These are phyloP conservation scores for Pectinophora gossypiella DNA, from an alignment of 1,140 invertebrate genomes.

Conservation along the genomic window DNA sequence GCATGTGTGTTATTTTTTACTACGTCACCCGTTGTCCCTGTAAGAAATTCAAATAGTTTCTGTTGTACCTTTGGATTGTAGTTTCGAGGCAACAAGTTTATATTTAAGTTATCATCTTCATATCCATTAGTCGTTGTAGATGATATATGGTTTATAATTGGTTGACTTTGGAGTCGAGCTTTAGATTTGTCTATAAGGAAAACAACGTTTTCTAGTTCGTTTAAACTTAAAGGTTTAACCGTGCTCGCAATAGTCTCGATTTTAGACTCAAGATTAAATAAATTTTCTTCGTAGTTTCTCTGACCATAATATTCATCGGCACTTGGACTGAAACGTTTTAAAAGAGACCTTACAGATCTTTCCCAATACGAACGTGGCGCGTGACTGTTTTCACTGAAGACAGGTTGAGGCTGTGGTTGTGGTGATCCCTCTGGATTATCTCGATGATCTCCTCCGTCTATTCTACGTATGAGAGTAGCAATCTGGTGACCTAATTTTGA, in stretches of 20 bases:
- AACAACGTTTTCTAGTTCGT: constrained; percentile 56
- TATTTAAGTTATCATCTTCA: constrained; percentile 27
- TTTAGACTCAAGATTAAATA: constrained; percentile 53
- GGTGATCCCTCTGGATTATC: constrained; percentile 24
- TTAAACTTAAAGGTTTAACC: constrained; percentile 32
- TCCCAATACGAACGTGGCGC: constrained; percentile 53
- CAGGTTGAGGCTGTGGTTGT: constrained; percentile 8
- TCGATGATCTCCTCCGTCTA: constrained; percentile 30
- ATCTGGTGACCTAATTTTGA: constrained; percentile 56
- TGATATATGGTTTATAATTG: neutral
- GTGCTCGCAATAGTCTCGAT: constrained; percentile 37
- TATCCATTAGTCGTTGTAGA: neutral
- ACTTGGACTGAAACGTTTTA: constrained; percentile 22
- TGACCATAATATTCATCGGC: constrained; percentile 30
- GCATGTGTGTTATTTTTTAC: too few species aligned
- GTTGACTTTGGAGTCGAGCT: constrained; percentile 8
- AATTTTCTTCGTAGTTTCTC: constrained; percentile 40
- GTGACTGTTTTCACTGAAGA: constrained; percentile 37
- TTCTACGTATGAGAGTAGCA: constrained; percentile 46
- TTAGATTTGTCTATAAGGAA: constrained; percentile 36
- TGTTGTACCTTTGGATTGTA: too few species aligned
- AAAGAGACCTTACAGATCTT: constrained; percentile 51
- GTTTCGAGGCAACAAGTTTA: constrained; percentile 37
- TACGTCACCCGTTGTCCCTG: too few species aligned
- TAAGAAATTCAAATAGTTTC: too few species aligned